phyloP scores from a whole-genome alignment of 2,888 invertebrate species.

The Caenorhabditis sulstoni region DNA sequence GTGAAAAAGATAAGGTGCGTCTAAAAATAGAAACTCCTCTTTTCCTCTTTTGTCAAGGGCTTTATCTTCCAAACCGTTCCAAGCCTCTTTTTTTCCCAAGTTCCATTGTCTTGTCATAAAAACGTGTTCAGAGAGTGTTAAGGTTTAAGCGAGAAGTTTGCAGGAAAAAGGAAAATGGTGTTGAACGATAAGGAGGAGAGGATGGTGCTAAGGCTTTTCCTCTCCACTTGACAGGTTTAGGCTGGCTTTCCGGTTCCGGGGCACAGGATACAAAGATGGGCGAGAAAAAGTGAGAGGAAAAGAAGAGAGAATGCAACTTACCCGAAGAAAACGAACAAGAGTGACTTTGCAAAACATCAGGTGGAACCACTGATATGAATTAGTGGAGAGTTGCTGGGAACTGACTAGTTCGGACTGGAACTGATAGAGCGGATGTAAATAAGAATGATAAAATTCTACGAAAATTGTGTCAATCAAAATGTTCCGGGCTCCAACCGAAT shows the following conservation, averaged over 20 bases:
- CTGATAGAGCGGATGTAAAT: conserved; percentile 1
- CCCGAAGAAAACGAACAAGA: too few relatives aligned
- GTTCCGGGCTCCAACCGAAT: neutral
- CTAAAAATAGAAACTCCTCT: conserved; percentile 35
- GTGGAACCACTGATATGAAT: too few relatives aligned
- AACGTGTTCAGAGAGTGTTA: conserved; percentile 26
- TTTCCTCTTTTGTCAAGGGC: neutral
- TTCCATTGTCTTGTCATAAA: conserved; percentile 28
- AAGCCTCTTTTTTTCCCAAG: neutral
- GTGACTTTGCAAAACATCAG: too few relatives aligned
- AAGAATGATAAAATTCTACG: neutral
- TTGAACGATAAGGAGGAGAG: conserved; percentile 22
- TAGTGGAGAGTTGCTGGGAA: too few relatives aligned
- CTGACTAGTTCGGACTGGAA: too few relatives aligned
- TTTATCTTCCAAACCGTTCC: neutral
- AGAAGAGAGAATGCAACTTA: too few relatives aligned
- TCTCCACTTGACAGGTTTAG: conserved; percentile 27
- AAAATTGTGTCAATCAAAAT: neutral
- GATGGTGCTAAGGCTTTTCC: conserved; percentile 21
- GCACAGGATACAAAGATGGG: neutral
- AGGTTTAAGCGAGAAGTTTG: conserved; percentile 33
- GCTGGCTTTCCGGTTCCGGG: conserved; percentile 31
- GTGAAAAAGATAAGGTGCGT: conserved; percentile 45
- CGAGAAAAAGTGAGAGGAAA: too few relatives aligned
- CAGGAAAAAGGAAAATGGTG: conserved; percentile 1